These are phyloP conservation scores for Argyresthia goedartella DNA, from an alignment of 2,888 invertebrate genomes.

Conservation along the genomic window DNA sequence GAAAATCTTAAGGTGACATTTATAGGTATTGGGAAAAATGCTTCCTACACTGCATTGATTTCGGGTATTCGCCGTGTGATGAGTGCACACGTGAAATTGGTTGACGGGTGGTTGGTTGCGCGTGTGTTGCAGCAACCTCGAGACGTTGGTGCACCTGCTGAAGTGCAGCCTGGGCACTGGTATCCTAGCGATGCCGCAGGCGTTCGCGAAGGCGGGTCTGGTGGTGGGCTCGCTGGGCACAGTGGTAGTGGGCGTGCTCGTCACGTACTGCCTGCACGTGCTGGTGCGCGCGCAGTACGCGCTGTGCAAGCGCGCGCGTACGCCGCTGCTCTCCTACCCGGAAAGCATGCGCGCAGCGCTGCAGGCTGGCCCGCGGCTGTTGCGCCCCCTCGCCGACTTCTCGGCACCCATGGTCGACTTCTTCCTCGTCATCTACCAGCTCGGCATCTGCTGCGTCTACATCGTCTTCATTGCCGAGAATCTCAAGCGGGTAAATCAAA, in stretches of 20 bases:
- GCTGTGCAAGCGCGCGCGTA: constrained; percentile 70
- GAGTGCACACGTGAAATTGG: neutral
- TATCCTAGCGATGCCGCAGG: constrained; percentile 93
- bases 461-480: constrained; percentile 92
- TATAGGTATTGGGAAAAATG: no score
- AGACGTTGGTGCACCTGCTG: constrained; percentile 87
- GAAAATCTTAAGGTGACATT: no score
- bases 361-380: constrained; percentile 76
- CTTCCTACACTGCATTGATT: no score
- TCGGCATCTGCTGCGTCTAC: constrained; percentile 97
- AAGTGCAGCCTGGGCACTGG: constrained; percentile 96
- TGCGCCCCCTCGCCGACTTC: constrained; percentile 72
- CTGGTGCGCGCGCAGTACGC: constrained; percentile 73
- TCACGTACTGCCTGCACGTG: constrained; percentile 90
- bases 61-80: neutral
- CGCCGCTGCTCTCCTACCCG: constrained; percentile 87
- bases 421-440: constrained; percentile 85
- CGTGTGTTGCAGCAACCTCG: constrained; percentile 74
- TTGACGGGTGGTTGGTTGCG: neutral
- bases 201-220: constrained; percentile 89
- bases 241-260: constrained; percentile 80
- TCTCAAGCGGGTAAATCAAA: constrained; percentile 72
- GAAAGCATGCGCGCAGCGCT: constrained; percentile 86
- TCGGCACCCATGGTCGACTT: constrained; percentile 75
- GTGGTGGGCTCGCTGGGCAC: constrained; percentile 83